These are phyloP conservation scores for Holothuria scabra DNA, from an alignment of 53 echinoderm and acorn worm genomes.

Conservation along the genomic window DNA sequence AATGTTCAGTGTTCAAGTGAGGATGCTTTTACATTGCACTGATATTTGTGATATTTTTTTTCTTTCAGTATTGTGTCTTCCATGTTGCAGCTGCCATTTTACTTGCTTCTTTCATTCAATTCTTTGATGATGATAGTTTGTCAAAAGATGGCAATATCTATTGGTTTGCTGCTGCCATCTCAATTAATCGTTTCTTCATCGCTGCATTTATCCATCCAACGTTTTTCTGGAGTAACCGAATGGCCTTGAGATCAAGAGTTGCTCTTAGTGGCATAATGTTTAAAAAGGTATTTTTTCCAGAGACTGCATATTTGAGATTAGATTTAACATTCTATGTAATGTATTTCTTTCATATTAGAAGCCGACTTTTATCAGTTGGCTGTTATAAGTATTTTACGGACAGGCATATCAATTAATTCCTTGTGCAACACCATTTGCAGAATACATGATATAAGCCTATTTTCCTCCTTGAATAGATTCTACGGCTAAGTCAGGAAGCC, in stretches of 20 bases:
- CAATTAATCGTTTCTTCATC: background rate
- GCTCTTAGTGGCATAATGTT: slow-evolving; percentile 67
- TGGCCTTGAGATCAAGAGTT: slow-evolving; percentile 67
- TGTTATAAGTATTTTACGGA: no score
- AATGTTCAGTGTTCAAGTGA: no score
- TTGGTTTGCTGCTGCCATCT: slow-evolving; percentile 61
- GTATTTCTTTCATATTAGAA: no score
- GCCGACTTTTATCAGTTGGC: no score
- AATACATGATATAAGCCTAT: no score
- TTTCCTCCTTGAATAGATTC: slow-evolving; percentile 43
- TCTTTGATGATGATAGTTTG: slow-evolving; percentile 60
- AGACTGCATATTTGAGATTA: no score
- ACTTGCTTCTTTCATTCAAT: slow-evolving; percentile 58
- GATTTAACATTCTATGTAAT: no score
- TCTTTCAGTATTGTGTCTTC: slow-evolving; percentile 50
- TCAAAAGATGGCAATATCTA: slow-evolving; percentile 57
- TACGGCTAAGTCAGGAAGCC: slow-evolving; percentile 69
- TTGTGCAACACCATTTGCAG: no score
- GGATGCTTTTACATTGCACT: no score
- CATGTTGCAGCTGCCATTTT: slow-evolving; percentile 57
- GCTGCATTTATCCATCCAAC: slow-evolving; percentile 53
- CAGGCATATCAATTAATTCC: no score
- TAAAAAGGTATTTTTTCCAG: slow-evolving; percentile 58
- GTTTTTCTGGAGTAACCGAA: slow-evolving; percentile 58
- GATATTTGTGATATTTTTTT: no score